Conservation (phyloP, 2,797 vertebrate species). For the Falco peregrinus region DNA sequence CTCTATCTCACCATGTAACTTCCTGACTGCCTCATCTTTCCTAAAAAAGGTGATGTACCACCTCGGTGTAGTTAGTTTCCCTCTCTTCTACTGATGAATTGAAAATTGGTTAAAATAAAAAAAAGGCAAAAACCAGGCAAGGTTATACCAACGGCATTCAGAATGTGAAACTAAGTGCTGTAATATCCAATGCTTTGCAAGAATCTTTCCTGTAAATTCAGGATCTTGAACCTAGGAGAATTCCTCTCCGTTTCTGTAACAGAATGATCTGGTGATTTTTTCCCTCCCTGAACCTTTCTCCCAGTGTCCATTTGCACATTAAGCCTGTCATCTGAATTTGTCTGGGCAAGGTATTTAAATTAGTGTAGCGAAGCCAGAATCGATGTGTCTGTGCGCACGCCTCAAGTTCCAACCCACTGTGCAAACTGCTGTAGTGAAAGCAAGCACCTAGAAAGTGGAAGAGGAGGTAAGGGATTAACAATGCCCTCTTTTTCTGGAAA, state of each 20-base stretch:
- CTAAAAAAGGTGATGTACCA: not conserved
- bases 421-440: not conserved
- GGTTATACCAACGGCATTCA: not conserved
- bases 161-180: not conserved
- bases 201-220: not conserved
- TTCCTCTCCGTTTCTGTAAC: not conserved
- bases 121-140: not conserved
- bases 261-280: not conserved
- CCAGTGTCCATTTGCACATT: not conserved
- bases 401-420: not conserved
- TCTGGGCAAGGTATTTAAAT: too few species aligned
- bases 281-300: not conserved
- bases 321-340: not conserved
- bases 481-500: not conserved
- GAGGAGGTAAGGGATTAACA: not conserved
- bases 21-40: not conserved
- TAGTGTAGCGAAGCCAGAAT: not conserved
- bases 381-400: accelerated
- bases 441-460: not conserved
- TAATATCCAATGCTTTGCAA: not conserved
- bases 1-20: not conserved
- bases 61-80: not conserved
- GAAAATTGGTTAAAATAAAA: not conserved
- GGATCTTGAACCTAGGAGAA: not conserved
- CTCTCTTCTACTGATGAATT: not conserved